Evolutionary conservation across 2,113 vertebrate genomes (phyloP).

Genomic region (Megaceryle torquata): DNA sequence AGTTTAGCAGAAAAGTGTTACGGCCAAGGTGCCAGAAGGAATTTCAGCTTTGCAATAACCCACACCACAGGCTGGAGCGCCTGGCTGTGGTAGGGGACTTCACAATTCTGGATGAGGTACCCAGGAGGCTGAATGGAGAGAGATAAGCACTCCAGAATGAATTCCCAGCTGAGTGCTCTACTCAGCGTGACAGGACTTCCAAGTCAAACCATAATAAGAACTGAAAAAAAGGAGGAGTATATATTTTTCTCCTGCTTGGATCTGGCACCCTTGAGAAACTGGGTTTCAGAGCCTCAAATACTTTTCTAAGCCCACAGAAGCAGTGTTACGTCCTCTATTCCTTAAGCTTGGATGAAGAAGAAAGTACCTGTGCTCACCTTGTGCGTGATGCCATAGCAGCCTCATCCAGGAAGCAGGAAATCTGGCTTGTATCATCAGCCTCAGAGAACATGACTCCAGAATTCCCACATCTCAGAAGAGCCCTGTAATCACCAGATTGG

Average conservation of each 20-base stretch:
- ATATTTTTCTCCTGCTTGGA: neutral
- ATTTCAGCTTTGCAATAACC: neutral
- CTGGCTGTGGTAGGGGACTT: neutral
- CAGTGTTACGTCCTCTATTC: neutral
- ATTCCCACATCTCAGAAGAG: neutral
- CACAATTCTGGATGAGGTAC: neutral
- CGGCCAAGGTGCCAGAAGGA: neutral
- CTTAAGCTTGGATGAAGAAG: neutral
- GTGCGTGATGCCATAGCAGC: neutral
- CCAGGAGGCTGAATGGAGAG: neutral
- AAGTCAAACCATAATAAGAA: neutral
- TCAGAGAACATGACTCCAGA: neutral
- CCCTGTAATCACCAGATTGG: neutral
- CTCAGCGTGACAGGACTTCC: neutral
- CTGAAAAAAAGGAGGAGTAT: neutral
- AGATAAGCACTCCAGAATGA: neutral
- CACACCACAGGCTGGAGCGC: fast-evolving
- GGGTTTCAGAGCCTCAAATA: neutral
- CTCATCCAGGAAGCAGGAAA: neutral
- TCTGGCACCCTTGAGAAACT: neutral
- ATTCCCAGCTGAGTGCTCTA: neutral
- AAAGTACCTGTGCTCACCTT: neutral
- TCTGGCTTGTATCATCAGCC: neutral
- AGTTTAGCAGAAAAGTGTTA: neutral
- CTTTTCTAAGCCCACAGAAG: neutral